phyloP scores from a whole-genome alignment of 2,113 vertebrate species.

The Mobula hypostoma region DNA sequence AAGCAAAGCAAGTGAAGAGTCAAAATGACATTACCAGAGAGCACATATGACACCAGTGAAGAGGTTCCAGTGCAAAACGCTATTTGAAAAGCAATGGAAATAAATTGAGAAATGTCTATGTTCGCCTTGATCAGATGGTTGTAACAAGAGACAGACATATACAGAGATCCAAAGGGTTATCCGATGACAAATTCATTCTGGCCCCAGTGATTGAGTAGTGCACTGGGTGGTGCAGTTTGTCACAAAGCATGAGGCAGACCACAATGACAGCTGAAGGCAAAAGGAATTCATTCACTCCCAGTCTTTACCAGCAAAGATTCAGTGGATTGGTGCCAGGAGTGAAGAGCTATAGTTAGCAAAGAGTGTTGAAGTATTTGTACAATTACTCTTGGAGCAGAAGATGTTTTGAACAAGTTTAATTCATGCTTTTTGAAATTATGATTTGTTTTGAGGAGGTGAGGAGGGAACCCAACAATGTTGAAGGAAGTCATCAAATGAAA shows the following conservation, averaged over 20 bases:
- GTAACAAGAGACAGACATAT: too few species aligned
- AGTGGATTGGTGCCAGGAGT: not conserved
- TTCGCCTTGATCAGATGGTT: too few species aligned
- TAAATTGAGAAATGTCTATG: too few species aligned
- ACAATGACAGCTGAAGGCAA: not conserved
- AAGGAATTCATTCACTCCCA: not conserved
- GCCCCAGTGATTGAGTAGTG: not conserved
- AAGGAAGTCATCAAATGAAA: not conserved
- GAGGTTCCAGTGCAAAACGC: too few species aligned
- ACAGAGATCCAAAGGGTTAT: too few species aligned
- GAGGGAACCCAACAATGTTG: not conserved
- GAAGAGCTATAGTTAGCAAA: not conserved
- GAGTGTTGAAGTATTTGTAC: not conserved
- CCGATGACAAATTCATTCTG: too few species aligned
- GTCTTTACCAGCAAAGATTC: not conserved
- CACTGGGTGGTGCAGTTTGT: not conserved
- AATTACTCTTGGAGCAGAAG: not conserved
- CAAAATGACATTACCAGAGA: too few species aligned
- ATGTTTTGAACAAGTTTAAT: not conserved
- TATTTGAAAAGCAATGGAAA: too few species aligned
- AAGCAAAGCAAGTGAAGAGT: too few species aligned
- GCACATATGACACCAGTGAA: too few species aligned
- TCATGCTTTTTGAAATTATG: not conserved
- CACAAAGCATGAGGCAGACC: not conserved
- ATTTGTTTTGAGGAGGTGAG: not conserved